Conservation (phyloP, 2,797 vertebrate species). For the Phoxinus dragarum region DNA sequence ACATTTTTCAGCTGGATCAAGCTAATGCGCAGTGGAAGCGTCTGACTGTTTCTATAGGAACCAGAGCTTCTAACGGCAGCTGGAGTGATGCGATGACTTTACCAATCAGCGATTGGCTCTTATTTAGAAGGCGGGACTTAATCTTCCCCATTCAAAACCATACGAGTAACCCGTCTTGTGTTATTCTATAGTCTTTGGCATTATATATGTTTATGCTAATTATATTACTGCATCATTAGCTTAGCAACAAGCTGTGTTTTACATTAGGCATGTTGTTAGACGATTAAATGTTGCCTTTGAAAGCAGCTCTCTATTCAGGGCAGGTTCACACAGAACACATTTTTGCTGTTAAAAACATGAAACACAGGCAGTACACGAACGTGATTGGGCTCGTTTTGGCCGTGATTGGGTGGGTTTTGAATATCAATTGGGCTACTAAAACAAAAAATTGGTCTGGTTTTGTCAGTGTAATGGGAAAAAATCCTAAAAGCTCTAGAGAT, state of each 20-base stretch:
- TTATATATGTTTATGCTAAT: neutral
- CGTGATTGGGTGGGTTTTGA: neutral
- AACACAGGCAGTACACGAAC: neutral
- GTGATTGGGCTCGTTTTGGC: neutral
- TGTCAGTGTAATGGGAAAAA: neutral
- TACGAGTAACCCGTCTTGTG: too few species aligned
- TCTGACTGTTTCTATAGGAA: too few species aligned
- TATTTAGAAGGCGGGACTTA: too few species aligned
- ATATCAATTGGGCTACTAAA: neutral
- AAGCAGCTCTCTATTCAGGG: neutral
- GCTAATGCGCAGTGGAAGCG: too few species aligned
- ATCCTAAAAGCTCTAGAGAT: neutral
- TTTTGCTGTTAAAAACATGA: neutral
- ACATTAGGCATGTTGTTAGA: neutral
- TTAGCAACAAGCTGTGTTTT: neutral
- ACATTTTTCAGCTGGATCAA: too few species aligned
- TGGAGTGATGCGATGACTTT: too few species aligned
- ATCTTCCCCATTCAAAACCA: too few species aligned
- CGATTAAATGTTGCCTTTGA: neutral
- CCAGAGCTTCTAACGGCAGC: too few species aligned
- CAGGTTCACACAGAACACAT: neutral
- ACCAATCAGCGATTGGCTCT: too few species aligned
- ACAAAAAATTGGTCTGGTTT: neutral
- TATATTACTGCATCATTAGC: neutral
- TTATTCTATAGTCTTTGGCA: too few species aligned